Conservation (phyloP, 2,888 invertebrate genomes). For the Sericinus montela region DNA sequence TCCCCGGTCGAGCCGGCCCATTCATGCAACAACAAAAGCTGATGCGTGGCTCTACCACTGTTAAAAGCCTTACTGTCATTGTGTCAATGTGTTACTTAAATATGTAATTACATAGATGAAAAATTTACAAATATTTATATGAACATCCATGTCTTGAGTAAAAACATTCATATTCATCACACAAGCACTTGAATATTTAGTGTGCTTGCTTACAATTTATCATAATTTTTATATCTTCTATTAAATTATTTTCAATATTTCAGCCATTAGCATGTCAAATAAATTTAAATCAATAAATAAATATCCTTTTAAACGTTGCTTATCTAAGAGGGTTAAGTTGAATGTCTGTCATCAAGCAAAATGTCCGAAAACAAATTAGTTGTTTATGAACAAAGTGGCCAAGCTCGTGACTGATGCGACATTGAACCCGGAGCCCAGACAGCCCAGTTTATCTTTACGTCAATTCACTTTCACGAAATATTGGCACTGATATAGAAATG, state of each 20-base stretch:
- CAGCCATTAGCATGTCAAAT: conserved; percentile 6
- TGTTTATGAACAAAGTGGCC: conserved; percentile 64
- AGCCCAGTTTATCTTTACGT: conserved; percentile 53
- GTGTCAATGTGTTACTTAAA: too few relatives aligned
- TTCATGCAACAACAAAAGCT: too few relatives aligned
- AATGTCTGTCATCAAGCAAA: conserved; percentile 56
- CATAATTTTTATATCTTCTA: neutral
- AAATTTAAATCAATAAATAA: conserved; percentile 14
- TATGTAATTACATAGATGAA: too few relatives aligned
- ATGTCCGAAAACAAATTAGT: conserved; percentile 63
- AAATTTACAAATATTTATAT: too few relatives aligned
- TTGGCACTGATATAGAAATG: conserved; percentile 54
- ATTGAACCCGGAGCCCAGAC: conserved; percentile 48
- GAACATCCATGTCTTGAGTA: too few relatives aligned
- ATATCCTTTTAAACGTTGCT: conserved; percentile 45
- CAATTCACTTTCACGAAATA: conserved; percentile 59
- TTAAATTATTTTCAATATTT: neutral
- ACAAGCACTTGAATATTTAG: neutral
- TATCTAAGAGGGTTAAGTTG: conserved; percentile 42
- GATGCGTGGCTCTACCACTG: too few relatives aligned
- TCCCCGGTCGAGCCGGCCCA: too few relatives aligned
- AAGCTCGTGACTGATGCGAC: conserved; percentile 64
- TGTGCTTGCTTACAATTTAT: neutral
- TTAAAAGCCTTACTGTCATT: too few relatives aligned
- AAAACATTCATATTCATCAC: too few relatives aligned